Evolutionary conservation across 2,113 vertebrate genomes (phyloP).

Genomic region (Castor canadensis): DNA sequence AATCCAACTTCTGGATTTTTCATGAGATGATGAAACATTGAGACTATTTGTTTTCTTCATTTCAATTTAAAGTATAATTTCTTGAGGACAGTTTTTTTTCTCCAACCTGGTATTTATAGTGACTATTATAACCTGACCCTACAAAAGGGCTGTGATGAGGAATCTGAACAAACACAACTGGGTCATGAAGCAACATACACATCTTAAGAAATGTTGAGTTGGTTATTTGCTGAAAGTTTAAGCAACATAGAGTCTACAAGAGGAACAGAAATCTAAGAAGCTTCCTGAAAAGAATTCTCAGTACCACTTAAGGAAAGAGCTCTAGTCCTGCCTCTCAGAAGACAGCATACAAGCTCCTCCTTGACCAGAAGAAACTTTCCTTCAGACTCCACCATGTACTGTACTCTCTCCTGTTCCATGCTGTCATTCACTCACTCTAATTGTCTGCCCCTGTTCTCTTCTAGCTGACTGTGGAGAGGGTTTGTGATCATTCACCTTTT

Average conservation of each 20-base stretch:
- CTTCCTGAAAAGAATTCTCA: background rate
- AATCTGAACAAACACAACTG: background rate
- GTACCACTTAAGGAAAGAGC: background rate
- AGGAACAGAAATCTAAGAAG: background rate
- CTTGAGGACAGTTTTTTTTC: background rate
- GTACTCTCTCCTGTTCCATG: no score
- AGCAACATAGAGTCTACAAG: background rate
- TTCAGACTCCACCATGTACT: background rate
- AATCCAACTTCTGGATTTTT: slow-evolving; percentile 23
- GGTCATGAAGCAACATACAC: background rate
- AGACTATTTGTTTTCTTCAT: slow-evolving; percentile 45
- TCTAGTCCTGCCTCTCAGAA: background rate
- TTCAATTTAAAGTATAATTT: slow-evolving; percentile 46
- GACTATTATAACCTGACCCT: background rate
- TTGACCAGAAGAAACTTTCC: background rate
- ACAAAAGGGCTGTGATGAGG: slow-evolving; percentile 5
- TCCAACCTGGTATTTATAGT: background rate
- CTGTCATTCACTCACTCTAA: no score
- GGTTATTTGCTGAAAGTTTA: background rate
- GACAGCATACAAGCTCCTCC: background rate
- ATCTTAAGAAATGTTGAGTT: background rate
- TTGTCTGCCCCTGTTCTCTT: background rate
- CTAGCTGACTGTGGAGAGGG: background rate
- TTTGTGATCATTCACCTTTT: background rate
- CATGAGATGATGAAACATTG: background rate